phyloP scores from a whole-genome alignment of 2,888 invertebrate species.

The Philhelius pedissequus region DNA sequence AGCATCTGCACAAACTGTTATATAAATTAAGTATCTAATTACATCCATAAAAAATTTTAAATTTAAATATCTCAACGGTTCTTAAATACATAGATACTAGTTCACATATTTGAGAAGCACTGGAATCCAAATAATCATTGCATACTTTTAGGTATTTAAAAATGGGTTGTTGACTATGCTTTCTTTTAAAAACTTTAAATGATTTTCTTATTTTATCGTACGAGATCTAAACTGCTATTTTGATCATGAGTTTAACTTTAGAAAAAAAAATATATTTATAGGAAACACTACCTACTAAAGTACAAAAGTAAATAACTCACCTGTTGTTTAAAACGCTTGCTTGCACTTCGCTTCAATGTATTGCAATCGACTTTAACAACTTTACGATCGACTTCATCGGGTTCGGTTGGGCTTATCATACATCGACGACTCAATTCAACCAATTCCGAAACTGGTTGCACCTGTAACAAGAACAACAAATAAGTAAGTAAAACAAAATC shows the following conservation, averaged over 20 bases:
- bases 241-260: not conserved
- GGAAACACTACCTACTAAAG: not conserved
- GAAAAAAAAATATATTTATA: not conserved
- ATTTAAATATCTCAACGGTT: not conserved
- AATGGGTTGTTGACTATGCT: not conserved
- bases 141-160: not conserved
- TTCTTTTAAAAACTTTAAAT: too few relatives aligned
- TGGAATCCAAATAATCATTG: not conserved
- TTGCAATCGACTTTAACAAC: constrained; percentile 81
- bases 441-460: constrained; percentile 95
- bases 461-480: constrained; percentile 80
- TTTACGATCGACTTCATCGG: constrained; percentile 75
- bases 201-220: not conserved
- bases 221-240: not conserved
- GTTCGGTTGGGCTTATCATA: constrained; percentile 71
- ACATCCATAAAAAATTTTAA: too few relatives aligned
- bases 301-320: constrained; percentile 70
- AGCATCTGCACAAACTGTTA: too few relatives aligned
- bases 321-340: constrained; percentile 85
- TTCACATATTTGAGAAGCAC: not conserved
- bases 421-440: constrained; percentile 92
- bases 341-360: constrained; percentile 90
- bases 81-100: not conserved
- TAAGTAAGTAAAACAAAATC: not conserved
- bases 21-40: too few relatives aligned